Conservation (phyloP, 2,888 invertebrate genomes). For the Lutraria lutraria region DNA sequence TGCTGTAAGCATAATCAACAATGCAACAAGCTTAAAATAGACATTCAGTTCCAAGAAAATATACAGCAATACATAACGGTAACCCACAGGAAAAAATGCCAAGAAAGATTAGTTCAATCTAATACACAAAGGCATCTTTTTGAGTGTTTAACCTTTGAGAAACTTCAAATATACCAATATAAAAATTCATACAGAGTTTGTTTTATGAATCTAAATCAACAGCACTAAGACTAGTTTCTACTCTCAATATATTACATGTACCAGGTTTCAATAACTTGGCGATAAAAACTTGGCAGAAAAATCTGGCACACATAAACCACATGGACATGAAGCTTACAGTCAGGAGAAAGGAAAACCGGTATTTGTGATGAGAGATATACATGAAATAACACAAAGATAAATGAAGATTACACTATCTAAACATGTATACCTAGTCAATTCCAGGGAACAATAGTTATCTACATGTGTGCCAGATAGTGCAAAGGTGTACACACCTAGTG, state of each 20-base stretch:
- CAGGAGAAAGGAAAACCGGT: slow-evolving; percentile 2
- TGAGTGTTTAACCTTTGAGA: neutral
- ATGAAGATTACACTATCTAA: neutral
- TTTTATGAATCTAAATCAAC: neutral
- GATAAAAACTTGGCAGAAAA: slow-evolving; percentile 5
- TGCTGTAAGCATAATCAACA: neutral
- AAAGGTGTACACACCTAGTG: neutral
- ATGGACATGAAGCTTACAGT: neutral
- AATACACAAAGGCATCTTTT: neutral
- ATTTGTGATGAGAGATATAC: slow-evolving; percentile 6
- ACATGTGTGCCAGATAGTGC: neutral
- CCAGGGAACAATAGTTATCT: slow-evolving; percentile 16
- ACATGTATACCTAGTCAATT: neutral
- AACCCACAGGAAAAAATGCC: neutral
- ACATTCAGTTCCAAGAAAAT: neutral
- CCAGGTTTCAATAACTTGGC: slow-evolving; percentile 18
- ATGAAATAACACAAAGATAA: neutral
- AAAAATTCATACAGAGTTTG: neutral
- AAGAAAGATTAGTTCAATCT: neutral
- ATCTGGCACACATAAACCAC: neutral
- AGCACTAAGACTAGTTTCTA: neutral
- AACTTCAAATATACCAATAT: neutral
- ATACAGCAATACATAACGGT: neutral
- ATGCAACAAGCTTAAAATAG: neutral
- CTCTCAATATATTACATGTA: neutral